These are phyloP conservation scores for Xenopus laevis DNA, from an alignment of 2,113 vertebrate genomes.

Conservation along the genomic window DNA sequence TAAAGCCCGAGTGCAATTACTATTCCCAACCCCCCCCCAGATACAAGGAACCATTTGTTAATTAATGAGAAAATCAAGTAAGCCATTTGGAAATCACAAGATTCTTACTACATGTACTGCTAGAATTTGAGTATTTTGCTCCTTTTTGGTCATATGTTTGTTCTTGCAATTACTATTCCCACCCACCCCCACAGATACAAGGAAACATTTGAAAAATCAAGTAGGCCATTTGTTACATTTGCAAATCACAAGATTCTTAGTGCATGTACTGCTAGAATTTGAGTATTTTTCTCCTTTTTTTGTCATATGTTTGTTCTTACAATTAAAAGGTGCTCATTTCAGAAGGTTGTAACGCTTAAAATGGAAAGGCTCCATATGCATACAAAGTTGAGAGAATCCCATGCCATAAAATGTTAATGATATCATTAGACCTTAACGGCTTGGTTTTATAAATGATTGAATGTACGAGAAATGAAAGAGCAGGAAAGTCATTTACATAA, in stretches of 20 bases:
- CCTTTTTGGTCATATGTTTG: too few species aligned
- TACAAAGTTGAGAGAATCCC: conserved; percentile 17
- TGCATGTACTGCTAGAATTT: too few species aligned
- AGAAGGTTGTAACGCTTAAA: not conserved
- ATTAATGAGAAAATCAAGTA: too few species aligned
- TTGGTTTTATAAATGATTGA: conserved; percentile 46
- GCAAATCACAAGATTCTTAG: too few species aligned
- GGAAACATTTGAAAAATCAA: too few species aligned
- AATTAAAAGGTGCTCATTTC: conserved; percentile 2
- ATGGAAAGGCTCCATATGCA: conserved; percentile 27
- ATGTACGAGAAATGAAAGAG: conserved; percentile 37
- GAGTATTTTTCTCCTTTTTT: not conserved
- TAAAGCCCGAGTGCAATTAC: too few species aligned
- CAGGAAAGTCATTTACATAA: conserved; percentile 42
- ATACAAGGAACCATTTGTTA: too few species aligned
- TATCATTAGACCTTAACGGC: conserved; percentile 44
- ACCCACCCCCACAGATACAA: too few species aligned
- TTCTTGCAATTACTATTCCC: not conserved
- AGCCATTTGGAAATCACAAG: too few species aligned
- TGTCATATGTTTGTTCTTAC: not conserved
- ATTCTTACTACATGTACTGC: too few species aligned
- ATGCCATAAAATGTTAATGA: conserved; percentile 47
- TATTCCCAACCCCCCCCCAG: too few species aligned
- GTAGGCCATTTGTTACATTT: conserved; percentile 10
- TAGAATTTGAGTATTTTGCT: too few species aligned